Evolutionary conservation across 2,113 vertebrate species (phyloP).

Genomic region (Pachycephala philippinensis): DNA sequence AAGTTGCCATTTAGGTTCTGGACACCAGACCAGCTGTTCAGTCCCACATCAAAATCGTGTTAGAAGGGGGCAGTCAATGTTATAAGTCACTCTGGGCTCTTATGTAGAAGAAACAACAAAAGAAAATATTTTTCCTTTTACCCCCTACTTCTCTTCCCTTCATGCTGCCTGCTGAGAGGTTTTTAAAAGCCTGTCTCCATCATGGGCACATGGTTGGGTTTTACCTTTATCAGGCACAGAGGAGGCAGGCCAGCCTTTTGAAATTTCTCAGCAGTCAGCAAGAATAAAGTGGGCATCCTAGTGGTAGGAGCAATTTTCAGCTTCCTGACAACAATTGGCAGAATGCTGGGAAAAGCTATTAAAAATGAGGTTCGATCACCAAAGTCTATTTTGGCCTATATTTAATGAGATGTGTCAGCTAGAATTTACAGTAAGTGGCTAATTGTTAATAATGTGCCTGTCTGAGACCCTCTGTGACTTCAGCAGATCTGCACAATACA

Average conservation of each 20-base stretch:
- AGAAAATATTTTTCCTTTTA: slow-evolving; percentile 28
- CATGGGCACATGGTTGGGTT: slow-evolving; percentile 10
- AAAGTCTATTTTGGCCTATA: slow-evolving; percentile 57
- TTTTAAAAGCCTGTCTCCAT: slow-evolving; percentile 41
- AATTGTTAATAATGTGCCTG: slow-evolving; percentile 67
- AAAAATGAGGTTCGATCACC: slow-evolving; percentile 62
- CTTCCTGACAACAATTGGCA: slow-evolving; percentile 67
- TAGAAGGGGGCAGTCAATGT: slow-evolving; percentile 27
- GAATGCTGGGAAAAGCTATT: slow-evolving; percentile 64
- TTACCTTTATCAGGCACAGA: slow-evolving; percentile 50
- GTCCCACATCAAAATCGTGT: background rate
- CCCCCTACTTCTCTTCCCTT: slow-evolving; percentile 10
- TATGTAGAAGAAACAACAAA: background rate
- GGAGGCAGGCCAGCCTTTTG: slow-evolving; percentile 53
- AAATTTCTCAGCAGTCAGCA: slow-evolving; percentile 62
- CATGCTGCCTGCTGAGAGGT: slow-evolving; percentile 26
- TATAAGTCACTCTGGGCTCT: background rate
- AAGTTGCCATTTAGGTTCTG: background rate
- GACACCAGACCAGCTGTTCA: background rate
- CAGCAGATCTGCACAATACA: slow-evolving; percentile 16
- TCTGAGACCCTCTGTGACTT: slow-evolving; percentile 40
- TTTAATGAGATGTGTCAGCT: slow-evolving; percentile 65
- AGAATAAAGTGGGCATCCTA: slow-evolving; percentile 63
- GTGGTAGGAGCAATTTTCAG: slow-evolving; percentile 61
- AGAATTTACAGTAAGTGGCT: slow-evolving; percentile 69